Evolutionary conservation across 1,140 invertebrate genomes (phyloP).

Genomic region (Calosoma granatense): DNA sequence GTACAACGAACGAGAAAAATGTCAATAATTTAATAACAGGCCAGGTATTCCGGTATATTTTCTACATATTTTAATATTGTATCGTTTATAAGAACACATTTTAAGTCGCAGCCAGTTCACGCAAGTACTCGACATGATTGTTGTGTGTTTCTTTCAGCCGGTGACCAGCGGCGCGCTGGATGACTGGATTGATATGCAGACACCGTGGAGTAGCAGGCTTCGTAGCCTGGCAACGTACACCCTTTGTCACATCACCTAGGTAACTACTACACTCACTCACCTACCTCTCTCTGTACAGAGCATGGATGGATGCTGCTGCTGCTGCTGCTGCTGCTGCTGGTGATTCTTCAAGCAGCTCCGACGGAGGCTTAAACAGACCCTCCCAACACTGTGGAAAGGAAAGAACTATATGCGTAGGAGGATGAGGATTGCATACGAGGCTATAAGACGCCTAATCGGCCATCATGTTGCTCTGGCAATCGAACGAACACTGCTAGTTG

Average conservation of each 20-base stretch:
- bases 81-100: conserved; percentile 14
- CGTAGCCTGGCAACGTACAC: conserved; percentile 27
- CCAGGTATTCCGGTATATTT: conserved; percentile 22
- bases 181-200: conserved; percentile 28
- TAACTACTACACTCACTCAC: too few species aligned
- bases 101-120: neutral
- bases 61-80: conserved; percentile 30
- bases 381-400: too few species aligned
- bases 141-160: neutral
- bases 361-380: too few species aligned
- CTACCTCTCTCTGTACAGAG: too few species aligned
- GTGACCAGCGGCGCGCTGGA: conserved; percentile 15
- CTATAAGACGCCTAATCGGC: too few species aligned
- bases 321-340: too few species aligned
- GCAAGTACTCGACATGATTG: neutral
- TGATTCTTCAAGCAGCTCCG: too few species aligned
- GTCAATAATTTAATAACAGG: conserved; percentile 27
- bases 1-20: conserved; percentile 21
- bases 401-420: too few species aligned
- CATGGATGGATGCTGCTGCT: too few species aligned
- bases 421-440: too few species aligned
- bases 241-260: conserved; percentile 30
- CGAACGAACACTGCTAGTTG: too few species aligned
- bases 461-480: too few species aligned
- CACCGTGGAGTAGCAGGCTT: conserved; percentile 24